Evolutionary conservation across 2,797 vertebrate species (phyloP).

Genomic region (Margarornis squamiger): DNA sequence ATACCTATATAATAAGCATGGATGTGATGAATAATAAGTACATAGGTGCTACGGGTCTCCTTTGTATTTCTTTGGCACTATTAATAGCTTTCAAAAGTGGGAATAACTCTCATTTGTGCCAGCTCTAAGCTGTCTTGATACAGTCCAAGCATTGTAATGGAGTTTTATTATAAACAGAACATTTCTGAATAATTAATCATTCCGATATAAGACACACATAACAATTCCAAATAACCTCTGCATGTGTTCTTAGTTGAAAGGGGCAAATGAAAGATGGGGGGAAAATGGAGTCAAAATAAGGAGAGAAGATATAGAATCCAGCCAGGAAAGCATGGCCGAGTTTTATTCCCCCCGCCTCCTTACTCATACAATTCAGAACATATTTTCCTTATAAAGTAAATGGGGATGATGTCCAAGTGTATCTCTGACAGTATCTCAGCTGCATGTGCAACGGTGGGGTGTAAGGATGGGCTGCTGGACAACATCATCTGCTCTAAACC

Average conservation of each 20-base stretch:
- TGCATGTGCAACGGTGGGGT: neutral
- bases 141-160: neutral
- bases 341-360: neutral
- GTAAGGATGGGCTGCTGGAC: neutral
- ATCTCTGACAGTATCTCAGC: neutral
- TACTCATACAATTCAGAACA: slow-evolving; percentile 6
- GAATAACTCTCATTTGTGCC: slow-evolving; percentile 14
- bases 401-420: neutral
- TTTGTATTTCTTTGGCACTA: slow-evolving; percentile 35
- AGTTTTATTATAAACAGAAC: slow-evolving; percentile 50
- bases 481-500: neutral
- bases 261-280: neutral
- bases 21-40: slow-evolving; percentile 5
- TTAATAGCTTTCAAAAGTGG: slow-evolving; percentile 18
- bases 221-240: slow-evolving; percentile 9
- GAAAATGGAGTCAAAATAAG: neutral
- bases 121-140: neutral
- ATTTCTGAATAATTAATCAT: slow-evolving; percentile 60
- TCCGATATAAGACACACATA: neutral
- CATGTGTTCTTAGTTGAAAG: slow-evolving; percentile 1
- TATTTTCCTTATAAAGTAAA: slow-evolving; percentile 36
- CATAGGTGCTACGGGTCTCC: neutral
- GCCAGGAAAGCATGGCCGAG: neutral
- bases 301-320: neutral
- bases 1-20: slow-evolving; percentile 29